phyloP scores from a whole-genome alignment of 2,888 invertebrate genomes.

The Ypsolopha sequella region DNA sequence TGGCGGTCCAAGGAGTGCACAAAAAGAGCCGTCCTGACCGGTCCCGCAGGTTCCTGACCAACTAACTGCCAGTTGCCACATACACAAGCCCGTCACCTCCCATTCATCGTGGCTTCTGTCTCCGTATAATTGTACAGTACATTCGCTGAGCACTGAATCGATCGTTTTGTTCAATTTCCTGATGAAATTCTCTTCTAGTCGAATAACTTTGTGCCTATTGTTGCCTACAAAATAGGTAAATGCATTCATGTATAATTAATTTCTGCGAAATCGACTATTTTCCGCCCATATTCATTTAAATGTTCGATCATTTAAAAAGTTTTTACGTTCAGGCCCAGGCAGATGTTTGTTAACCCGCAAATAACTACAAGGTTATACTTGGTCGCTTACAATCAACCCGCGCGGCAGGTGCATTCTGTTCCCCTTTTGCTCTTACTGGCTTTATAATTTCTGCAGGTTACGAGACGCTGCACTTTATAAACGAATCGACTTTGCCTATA shows the following conservation, averaged over 20 bases:
- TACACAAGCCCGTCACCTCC: constrained; percentile 10
- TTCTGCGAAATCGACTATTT: neutral
- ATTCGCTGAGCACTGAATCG: too few relatives aligned
- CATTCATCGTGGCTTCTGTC: constrained; percentile 11
- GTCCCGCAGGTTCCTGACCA: constrained; percentile 42
- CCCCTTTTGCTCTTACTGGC: constrained; percentile 20
- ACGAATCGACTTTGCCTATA: too few relatives aligned
- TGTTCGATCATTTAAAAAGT: neutral
- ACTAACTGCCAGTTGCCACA: constrained; percentile 8
- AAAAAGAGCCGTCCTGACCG: constrained; percentile 45
- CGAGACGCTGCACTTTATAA: too few relatives aligned
- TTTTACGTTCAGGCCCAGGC: neutral
- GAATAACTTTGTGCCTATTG: too few relatives aligned
- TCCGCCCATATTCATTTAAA: neutral
- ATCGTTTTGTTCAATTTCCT: too few relatives aligned
- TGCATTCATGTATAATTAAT: too few relatives aligned
- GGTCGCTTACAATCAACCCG: constrained; percentile 9
- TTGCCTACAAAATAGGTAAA: too few relatives aligned
- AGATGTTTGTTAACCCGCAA: neutral
- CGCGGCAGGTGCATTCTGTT: constrained; percentile 39
- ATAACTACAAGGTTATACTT: constrained; percentile 11
- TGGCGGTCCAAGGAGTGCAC: constrained; percentile 21
- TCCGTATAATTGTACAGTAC: neutral
- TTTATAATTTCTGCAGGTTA: constrained; percentile 7
- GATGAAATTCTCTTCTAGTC: too few relatives aligned